Base-by-base conservation (phyloP, 2,113 vertebrate species). In the Gadus chalcogrammus region DNA sequence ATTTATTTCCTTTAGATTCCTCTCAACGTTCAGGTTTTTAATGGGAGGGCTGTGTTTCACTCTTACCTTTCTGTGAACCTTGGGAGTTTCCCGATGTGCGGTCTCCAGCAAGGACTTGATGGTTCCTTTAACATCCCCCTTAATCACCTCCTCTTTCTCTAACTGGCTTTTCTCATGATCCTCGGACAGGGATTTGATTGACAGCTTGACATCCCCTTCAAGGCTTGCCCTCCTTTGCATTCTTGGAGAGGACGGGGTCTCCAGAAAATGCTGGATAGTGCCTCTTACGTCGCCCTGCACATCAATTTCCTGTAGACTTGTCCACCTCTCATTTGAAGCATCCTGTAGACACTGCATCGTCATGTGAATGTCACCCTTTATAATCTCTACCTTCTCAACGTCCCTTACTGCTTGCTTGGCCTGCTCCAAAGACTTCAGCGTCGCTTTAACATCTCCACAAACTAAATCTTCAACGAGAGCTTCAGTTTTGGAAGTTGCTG, bases 381-480 rank as follows among this genome's bases (percentile, higher is more conserved):
- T 74, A 74, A 91, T 77, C 80, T 86, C 82, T 72, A 92, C 91
- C 82, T 91, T 95, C 74, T 91, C 88, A 20, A 92, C 70, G 20
- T 88, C 88, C 84, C 79, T 93, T 68, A 94, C 88, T 55, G 79
- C 76, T 69, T 79, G 70, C 70, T 93, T 90, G 73, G 89, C 91
- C 85, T 92, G 84, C 85, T 94, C 90, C 64, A 97, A 86, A 61
- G 90, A 94, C 82, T 88, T 93, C 75, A 95, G 78, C 7, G 92
- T 92, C 69, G 90, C 91, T 77, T 93, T 92, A 67, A 96, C 91
- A 83, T 95, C 94, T 83, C 92, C 92, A 60, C 77, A 73, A 68
- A 95, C 89, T 79, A 96, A 87, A 79, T 94, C 93, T 69, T 93
- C 93, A 63, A 91, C 87, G 64, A 79, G 73, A 68, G 88, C 79